Evolutionary conservation across 2,888 invertebrate genomes (phyloP).

Genomic region (Linnaemya vulpina): DNA sequence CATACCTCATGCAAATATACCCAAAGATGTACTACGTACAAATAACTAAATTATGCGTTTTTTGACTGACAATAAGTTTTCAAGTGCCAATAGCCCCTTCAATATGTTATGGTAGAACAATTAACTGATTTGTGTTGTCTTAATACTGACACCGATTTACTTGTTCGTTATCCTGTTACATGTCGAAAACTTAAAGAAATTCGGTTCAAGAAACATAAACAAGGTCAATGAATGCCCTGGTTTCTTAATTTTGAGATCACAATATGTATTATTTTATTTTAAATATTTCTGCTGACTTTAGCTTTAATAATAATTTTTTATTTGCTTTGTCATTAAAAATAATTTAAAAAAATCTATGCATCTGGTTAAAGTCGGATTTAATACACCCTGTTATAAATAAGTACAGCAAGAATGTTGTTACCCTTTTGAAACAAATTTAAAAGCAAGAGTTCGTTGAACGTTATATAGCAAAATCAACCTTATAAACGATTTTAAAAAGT

Average conservation of each 20-base stretch:
- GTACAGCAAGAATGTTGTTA: too few relatives aligned
- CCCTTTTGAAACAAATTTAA: too few relatives aligned
- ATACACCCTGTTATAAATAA: neutral
- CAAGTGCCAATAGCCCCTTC: slow-evolving; percentile 58
- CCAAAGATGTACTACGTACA: neutral
- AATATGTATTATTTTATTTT: slow-evolving; percentile 1
- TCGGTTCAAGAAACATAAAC: slow-evolving; percentile 1
- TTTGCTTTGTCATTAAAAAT: slow-evolving; percentile 53
- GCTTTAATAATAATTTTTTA: slow-evolving; percentile 54
- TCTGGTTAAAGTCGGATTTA: neutral
- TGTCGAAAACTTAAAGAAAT: neutral
- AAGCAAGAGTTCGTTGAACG: too few relatives aligned
- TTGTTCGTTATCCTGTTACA: neutral
- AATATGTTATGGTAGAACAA: slow-evolving; percentile 32
- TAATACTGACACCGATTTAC: neutral
- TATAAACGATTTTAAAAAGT: too few relatives aligned
- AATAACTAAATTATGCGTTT: slow-evolving; percentile 53
- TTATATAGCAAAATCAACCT: too few relatives aligned
- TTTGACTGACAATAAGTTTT: slow-evolving; percentile 64
- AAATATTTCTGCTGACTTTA: slow-evolving; percentile 46
- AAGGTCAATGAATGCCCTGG: neutral
- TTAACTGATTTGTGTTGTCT: slow-evolving; percentile 24
- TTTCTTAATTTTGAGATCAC: neutral
- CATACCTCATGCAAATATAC: slow-evolving; percentile 12
- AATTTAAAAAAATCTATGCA: slow-evolving; percentile 7